These are phyloP conservation scores for Chymomyza costata DNA, from an alignment of 1,140 invertebrate genomes.

Conservation along the genomic window DNA sequence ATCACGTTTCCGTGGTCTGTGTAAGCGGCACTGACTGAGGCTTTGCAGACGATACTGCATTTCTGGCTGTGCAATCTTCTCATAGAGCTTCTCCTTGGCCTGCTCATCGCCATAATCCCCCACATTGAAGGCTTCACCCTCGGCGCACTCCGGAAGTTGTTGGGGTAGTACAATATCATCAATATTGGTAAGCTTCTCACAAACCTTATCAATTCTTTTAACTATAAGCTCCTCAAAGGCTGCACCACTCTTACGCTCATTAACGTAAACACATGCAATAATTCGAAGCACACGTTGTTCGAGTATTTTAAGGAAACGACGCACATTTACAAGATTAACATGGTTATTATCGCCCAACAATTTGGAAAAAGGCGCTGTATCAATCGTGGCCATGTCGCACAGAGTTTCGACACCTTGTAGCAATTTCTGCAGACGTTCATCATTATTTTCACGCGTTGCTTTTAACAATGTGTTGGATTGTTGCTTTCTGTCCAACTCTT, in stretches of 20 bases:
- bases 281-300: constrained; percentile 27
- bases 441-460: constrained; percentile 7
- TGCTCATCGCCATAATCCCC: constrained; percentile 22
- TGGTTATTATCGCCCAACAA: constrained; percentile 21
- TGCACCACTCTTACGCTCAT: constrained; percentile 6
- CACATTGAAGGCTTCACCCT: constrained; percentile 36
- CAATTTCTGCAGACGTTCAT: constrained; percentile 12
- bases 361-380: constrained; percentile 6
- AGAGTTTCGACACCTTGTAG: constrained; percentile 15
- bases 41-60: too few species aligned
- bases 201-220: constrained; percentile 9
- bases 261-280: constrained; percentile 14
- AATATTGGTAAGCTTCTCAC: constrained; percentile 15
- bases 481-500: constrained; percentile 1
- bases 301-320: constrained; percentile 23
- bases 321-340: constrained; percentile 25
- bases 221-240: constrained; percentile 16
- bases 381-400: constrained; percentile 7
- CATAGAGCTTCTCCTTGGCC: constrained; percentile 21
- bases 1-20: too few species aligned
- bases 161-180: constrained; percentile 29
- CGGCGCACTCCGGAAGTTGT: constrained; percentile 42
- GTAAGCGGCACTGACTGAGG: too few species aligned
- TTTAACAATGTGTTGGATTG: constrained; percentile 7
- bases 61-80: too few species aligned